phyloP scores from a whole-genome alignment of 2,888 invertebrate species.

The Kryphioiulus occultus region DNA sequence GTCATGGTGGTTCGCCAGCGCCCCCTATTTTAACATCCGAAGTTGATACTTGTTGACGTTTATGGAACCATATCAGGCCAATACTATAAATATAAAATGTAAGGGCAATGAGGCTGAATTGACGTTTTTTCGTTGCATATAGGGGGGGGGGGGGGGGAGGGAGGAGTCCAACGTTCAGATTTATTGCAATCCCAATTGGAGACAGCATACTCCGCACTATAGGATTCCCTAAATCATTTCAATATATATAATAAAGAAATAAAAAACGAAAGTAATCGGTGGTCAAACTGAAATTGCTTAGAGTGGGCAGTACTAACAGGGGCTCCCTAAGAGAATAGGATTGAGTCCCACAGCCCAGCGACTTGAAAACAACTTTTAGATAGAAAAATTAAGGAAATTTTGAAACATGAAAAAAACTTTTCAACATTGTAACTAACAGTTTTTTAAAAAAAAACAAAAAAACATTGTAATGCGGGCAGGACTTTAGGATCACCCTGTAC shows the following conservation, averaged over 20 bases:
- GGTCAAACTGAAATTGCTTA: conserved; percentile 25
- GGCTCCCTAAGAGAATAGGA: too few relatives aligned
- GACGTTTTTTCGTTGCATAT: conserved; percentile 22
- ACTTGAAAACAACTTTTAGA: not conserved
- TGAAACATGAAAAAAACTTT: too few relatives aligned
- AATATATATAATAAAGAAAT: conserved; percentile 29
- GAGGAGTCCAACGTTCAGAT: conserved; percentile 18
- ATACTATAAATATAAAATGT: conserved; percentile 24
- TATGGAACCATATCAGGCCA: conserved; percentile 31
- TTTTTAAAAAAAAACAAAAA: too few relatives aligned
- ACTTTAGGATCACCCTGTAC: too few relatives aligned
- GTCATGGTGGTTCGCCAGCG: not conserved
- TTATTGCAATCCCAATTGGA: not conserved
- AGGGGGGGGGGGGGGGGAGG: not conserved
- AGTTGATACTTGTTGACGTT: conserved; percentile 27
- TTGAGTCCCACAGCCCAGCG: not conserved
- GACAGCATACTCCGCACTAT: not conserved
- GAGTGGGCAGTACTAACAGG: not conserved
- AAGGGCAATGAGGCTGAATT: conserved; percentile 35
- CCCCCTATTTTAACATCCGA: conserved; percentile 26
- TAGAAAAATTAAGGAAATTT: not conserved
- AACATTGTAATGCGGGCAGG: too few relatives aligned
- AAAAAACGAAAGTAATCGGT: conserved; percentile 18
- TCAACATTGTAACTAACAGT: too few relatives aligned
- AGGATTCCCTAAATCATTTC: conserved; percentile 24